phyloP scores from a whole-genome alignment of 2,797 vertebrate genomes.

The Sphaeramia orbicularis region DNA sequence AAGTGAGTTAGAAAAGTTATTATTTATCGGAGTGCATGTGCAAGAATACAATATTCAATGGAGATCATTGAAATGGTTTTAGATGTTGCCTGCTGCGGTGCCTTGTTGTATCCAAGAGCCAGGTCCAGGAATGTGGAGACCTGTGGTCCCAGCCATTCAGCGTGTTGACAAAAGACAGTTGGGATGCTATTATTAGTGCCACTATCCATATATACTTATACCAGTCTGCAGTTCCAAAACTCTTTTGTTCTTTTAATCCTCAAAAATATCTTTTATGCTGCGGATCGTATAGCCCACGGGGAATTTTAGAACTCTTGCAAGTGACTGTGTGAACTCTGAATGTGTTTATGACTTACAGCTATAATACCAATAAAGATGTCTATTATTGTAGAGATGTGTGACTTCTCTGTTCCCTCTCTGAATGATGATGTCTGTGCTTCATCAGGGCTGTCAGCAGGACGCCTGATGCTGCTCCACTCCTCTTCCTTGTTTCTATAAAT shows the following conservation, averaged over 20 bases:
- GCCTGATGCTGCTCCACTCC: neutral
- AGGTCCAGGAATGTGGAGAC: constrained; percentile 79
- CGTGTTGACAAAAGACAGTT: constrained; percentile 67
- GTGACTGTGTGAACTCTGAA: constrained; percentile 63
- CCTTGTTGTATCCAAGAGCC: constrained; percentile 77
- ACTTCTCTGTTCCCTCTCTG: constrained; percentile 9
- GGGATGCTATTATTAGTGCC: constrained; percentile 68
- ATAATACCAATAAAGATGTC: constrained; percentile 69
- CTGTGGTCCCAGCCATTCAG: constrained; percentile 66
- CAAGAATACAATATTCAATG: constrained; percentile 31
- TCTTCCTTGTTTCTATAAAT: constrained; percentile 36
- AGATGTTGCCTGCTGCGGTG: constrained; percentile 63
- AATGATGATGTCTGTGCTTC: constrained; percentile 39
- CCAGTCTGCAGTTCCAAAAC: constrained; percentile 42
- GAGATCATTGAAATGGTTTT: constrained; percentile 51
- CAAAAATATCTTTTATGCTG: constrained; percentile 51
- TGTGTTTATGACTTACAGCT: constrained; percentile 60
- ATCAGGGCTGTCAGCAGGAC: constrained; percentile 31
- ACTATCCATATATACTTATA: constrained; percentile 50
- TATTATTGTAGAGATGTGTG: constrained; percentile 61
- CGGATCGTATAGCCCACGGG: constrained; percentile 38
- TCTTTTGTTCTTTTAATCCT: constrained; percentile 61
- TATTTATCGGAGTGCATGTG: constrained; percentile 35
- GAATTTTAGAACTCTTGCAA: constrained; percentile 40
- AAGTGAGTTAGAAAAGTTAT: neutral